Evolutionary conservation across 2,797 vertebrate genomes (phyloP), one percentile per base, ranked within the genome.

Genomic region (Arrhamphus sclerolepis): DNA sequence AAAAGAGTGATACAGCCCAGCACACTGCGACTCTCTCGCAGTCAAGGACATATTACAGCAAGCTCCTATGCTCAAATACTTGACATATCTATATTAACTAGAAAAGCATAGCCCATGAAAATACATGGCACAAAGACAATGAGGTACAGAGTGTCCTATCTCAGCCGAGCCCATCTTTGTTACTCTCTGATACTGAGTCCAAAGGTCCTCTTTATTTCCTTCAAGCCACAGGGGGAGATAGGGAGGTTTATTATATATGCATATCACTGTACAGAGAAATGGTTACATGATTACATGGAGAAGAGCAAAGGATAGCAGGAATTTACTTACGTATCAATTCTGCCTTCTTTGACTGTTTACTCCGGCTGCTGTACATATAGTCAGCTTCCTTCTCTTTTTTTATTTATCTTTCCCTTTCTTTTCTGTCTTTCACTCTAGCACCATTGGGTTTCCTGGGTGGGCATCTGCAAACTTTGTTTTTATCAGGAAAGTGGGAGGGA

Each of bases 141-240:
- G 44, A 44, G 46, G 59, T 44, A 78, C 20, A 44, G 20, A 56
- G 26, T 55, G 67, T 58, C 20, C 69, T 46, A 49, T 56, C 41
- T 43, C 42, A 54, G 56, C 13, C 26, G 40, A 56, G 56, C 52
- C n/a, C 17, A 28, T 62, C 13, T 38, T 38, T 38, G 34, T 38
- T 38, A 38, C 34, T 38, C 34, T 38, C 34, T 7, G 34, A 38
- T 13, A 38, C 55, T 38, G 14, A 66, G 82, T 80, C 73, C 78
- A 84, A 86, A 84, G 77, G 82, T 83, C 65, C 53, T 54, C 47
- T 63, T 60, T 17, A 29, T 47, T 40, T 51, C 20, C 69, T 31
- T 53, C 40, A 50, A 65, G 21, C 47, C 19, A 39, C 18, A 13
- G 31, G 14, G 24, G 22, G 6, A 47, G 54, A 78, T 51, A 43